phyloP scores from a whole-genome alignment of 2,888 invertebrate genomes.

The Beris morrisii region DNA sequence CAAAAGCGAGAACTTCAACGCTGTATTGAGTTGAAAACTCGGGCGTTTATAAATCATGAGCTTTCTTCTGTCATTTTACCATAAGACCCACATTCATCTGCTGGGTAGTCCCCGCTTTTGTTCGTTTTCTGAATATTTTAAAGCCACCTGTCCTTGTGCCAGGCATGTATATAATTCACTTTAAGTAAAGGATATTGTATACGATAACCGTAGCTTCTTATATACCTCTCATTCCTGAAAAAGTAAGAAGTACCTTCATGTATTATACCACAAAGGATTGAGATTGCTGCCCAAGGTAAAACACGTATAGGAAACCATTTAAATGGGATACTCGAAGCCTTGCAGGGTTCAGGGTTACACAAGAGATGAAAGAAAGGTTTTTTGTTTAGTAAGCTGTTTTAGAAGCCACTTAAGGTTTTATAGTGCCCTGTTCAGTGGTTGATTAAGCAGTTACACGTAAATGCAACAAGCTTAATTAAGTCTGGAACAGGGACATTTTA shows the following conservation, averaged over 20 bases:
- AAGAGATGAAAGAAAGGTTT: constrained; percentile 8
- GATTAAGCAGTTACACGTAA: constrained; percentile 20
- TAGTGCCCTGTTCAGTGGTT: constrained; percentile 18
- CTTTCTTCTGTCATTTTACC: constrained; percentile 37
- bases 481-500: too few relatives aligned
- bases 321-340: background rate
- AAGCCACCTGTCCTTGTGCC: constrained; percentile 12
- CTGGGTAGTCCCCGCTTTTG: constrained; percentile 15
- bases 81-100: constrained; percentile 32
- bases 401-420: constrained; percentile 7
- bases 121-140: constrained; percentile 34
- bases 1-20: constrained; percentile 33
- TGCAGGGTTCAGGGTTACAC: background rate
- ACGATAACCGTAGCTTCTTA: too few relatives aligned
- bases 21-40: background rate
- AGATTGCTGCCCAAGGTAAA: constrained; percentile 31
- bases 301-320: constrained; percentile 19
- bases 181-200: too few relatives aligned
- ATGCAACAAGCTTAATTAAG: constrained; percentile 29
- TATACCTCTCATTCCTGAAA: background rate
- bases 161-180: background rate
- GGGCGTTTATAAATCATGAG: constrained; percentile 36
- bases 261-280: constrained; percentile 18
- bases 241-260: constrained; percentile 10
- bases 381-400: constrained; percentile 18